phyloP scores from a whole-genome alignment of 1,140 invertebrate genomes.

The Lordiphosa collinella region DNA sequence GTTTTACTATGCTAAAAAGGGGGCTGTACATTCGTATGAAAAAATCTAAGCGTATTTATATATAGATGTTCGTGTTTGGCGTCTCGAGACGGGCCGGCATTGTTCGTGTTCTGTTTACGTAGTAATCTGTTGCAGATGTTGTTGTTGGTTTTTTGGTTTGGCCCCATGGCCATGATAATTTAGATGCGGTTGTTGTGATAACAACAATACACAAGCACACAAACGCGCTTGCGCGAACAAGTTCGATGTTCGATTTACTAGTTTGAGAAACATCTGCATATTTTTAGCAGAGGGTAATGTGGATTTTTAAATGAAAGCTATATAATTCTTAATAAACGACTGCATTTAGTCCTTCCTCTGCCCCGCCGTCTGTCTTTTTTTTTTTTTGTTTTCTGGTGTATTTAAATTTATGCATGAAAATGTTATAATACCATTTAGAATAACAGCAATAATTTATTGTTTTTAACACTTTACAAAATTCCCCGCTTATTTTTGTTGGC shows the following conservation, averaged over 20 bases:
- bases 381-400: slow-evolving; percentile 6
- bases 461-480: slow-evolving; percentile 77
- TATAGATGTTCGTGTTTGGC: slow-evolving; percentile 54
- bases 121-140: slow-evolving; percentile 56
- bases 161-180: slow-evolving; percentile 36
- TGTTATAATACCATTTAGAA: slow-evolving; percentile 77
- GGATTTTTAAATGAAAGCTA: too few relatives aligned
- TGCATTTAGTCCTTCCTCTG: too few relatives aligned
- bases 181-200: slow-evolving; percentile 55
- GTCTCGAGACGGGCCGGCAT: slow-evolving; percentile 27
- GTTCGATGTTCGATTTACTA: slow-evolving; percentile 53
- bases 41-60: too few relatives aligned
- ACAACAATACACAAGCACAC: slow-evolving; percentile 27
- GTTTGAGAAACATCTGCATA: too few relatives aligned
- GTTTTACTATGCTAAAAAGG: too few relatives aligned
- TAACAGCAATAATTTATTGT: slow-evolving; percentile 77
- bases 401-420: slow-evolving; percentile 69
- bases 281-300: too few relatives aligned
- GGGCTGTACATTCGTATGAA: too few relatives aligned
- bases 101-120: slow-evolving; percentile 65
- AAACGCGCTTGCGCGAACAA: slow-evolving; percentile 43
- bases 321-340: too few relatives aligned
- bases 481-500: slow-evolving; percentile 29
- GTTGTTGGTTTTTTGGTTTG: slow-evolving; percentile 18
- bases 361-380: too few relatives aligned